Percentiles rank a stretch among this genome's conserved stretches.
Evolutionary conservation across 2,888 invertebrate species (phyloP).

Genomic region (Thymelicus sylvestris): DNA sequence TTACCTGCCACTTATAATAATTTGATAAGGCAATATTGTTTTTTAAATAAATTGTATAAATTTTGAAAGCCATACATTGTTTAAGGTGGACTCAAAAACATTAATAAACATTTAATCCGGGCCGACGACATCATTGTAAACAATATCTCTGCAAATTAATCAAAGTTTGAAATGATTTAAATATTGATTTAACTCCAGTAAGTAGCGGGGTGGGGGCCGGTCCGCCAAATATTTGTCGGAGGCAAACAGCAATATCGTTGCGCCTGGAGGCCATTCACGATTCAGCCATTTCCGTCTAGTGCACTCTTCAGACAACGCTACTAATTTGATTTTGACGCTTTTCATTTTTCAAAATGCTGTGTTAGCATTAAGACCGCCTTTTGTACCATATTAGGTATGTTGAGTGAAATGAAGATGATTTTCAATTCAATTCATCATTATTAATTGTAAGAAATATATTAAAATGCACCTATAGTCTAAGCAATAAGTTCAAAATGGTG

Average conservation of each 20-base stretch:
- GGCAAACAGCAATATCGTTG: constrained; percentile 81
- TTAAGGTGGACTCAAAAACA: constrained; percentile 10
- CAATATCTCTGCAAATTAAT: constrained; percentile 81
- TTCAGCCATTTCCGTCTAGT: constrained; percentile 40
- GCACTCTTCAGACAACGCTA: constrained; percentile 3
- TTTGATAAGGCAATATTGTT: too few relatives aligned
- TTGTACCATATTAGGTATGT: too few relatives aligned
- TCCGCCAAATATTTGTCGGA: constrained; percentile 69
- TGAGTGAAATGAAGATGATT: too few relatives aligned
- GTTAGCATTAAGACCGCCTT: too few relatives aligned
- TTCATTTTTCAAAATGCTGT: too few relatives aligned
- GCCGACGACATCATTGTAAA: constrained; percentile 75
- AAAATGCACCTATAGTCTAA: too few relatives aligned
- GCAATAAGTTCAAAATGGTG: too few relatives aligned
- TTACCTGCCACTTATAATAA: too few relatives aligned
- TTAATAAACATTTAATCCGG: constrained; percentile 56
- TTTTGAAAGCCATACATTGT: background rate
- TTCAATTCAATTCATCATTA: too few relatives aligned
- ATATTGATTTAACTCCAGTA: constrained; percentile 83
- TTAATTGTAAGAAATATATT: too few relatives aligned
- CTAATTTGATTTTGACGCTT: background rate
- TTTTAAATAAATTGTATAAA: too few relatives aligned
- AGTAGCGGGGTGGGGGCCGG: constrained; percentile 68
- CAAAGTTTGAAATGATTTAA: constrained; percentile 83
- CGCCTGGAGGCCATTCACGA: constrained; percentile 66